A percentile compares a stretch with the other conserved stretches of the same genome.
Evolutionary conservation across 2,113 vertebrate species (phyloP).

Genomic region (Xenopus tropicalis): UCB_Xtro_10.0 CM004445.2:59577001-59577500

Average conservation of each 20-base stretch:
- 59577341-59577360: too few relatives aligned
- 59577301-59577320: background rate
- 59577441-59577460: too few relatives aligned
- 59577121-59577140: slow-evolving; percentile 82
- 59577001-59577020: background rate
- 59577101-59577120: slow-evolving; percentile 84
- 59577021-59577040: slow-evolving; percentile 63
- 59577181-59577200: slow-evolving; percentile 30
- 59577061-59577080: slow-evolving; percentile 78
- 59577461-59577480: too few relatives aligned
- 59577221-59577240: slow-evolving; percentile 11
- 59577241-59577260: background rate
- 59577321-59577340: too few relatives aligned
- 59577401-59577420: too few relatives aligned
- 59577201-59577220: slow-evolving; percentile 39
- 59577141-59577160: slow-evolving; percentile 85
- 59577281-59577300: background rate
- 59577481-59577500: too few relatives aligned
- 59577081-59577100: slow-evolving; percentile 81
- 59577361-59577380: too few relatives aligned
- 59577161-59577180: slow-evolving; percentile 45
- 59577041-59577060: slow-evolving; percentile 90
- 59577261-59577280: background rate
- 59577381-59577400: too few relatives aligned
- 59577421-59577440: too few relatives aligned